A percentile compares a stretch with the other conserved stretches of the same genome.
phyloP scores from a whole-genome alignment of 2,888 invertebrate species.

The Biston betularia region DNA sequence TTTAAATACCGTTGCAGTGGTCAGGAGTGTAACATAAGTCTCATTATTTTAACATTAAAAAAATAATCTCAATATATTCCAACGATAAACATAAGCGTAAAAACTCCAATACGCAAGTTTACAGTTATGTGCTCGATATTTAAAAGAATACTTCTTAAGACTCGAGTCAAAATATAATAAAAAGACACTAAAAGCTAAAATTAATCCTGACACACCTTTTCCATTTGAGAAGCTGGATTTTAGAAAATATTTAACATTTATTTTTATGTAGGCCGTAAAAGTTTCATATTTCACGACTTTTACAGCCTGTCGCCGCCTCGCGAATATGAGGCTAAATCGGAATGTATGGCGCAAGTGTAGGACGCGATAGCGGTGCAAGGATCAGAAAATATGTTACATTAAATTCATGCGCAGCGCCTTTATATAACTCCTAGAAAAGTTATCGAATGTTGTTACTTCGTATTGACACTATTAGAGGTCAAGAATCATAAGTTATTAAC shows the following conservation, averaged over 20 bases:
- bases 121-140: not conserved
- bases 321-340: slow-evolving; percentile 41
- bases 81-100: too few relatives aligned
- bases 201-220: slow-evolving; percentile 33
- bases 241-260: slow-evolving; percentile 31
- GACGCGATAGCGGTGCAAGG: slow-evolving; percentile 30
- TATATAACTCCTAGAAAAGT: slow-evolving; percentile 55
- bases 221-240: slow-evolving; percentile 29
- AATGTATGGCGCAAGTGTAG: slow-evolving; percentile 35
- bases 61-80: too few relatives aligned
- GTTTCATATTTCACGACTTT: slow-evolving; percentile 52
- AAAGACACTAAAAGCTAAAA: slow-evolving; percentile 16
- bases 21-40: too few relatives aligned
- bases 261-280: slow-evolving; percentile 53
- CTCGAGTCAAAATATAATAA: not conserved
- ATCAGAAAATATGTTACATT: slow-evolving; percentile 33
- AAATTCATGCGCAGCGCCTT: slow-evolving; percentile 55
- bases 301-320: slow-evolving; percentile 57
- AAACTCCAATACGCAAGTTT: not conserved
- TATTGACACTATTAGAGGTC: slow-evolving; percentile 57
- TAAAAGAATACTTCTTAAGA: not conserved
- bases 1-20: too few relatives aligned
- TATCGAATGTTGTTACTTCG: slow-evolving; percentile 56
- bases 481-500: slow-evolving; percentile 57
- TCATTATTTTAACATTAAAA: too few relatives aligned